A percentile compares a stretch with the other conserved stretches of the same genome.
These are phyloP conservation scores for Cryptomyrus ogoouensis DNA, from an alignment of 2,113 vertebrate species.

Conservation along the genomic window DNA sequence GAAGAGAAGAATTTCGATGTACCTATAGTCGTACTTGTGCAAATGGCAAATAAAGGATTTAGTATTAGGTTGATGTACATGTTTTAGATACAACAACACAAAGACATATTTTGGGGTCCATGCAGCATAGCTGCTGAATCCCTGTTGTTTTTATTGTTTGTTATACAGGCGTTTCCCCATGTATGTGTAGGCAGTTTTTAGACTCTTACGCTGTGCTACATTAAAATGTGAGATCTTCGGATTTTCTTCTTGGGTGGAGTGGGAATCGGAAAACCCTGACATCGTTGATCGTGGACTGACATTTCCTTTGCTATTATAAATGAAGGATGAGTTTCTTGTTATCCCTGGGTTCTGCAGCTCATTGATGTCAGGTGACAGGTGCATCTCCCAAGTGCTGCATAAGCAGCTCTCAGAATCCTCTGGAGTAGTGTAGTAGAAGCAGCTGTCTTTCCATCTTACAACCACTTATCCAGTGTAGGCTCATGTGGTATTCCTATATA, in stretches of 20 bases:
- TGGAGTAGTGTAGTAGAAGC: neutral
- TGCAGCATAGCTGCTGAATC: neutral
- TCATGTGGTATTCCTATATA: neutral
- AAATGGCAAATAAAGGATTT: neutral
- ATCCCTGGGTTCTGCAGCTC: neutral
- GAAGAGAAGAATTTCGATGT: neutral
- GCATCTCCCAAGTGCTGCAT: neutral
- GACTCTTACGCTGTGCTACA: neutral
- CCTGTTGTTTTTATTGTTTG: neutral
- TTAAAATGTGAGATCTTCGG: neutral
- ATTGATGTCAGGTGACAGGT: conserved; percentile 18
- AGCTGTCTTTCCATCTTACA: neutral
- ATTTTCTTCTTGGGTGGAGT: neutral
- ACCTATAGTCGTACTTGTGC: neutral
- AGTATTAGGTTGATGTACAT: neutral
- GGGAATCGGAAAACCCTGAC: neutral
- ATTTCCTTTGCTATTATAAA: neutral
- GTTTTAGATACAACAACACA: neutral
- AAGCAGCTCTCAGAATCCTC: neutral
- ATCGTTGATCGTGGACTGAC: neutral
- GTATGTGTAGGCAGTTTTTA: neutral
- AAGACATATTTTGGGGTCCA: neutral
- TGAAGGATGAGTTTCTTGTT: neutral
- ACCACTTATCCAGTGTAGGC: neutral
- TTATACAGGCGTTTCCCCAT: neutral